Conservation (phyloP, 2,113 vertebrate genomes). For the Passer domesticus region DNA sequence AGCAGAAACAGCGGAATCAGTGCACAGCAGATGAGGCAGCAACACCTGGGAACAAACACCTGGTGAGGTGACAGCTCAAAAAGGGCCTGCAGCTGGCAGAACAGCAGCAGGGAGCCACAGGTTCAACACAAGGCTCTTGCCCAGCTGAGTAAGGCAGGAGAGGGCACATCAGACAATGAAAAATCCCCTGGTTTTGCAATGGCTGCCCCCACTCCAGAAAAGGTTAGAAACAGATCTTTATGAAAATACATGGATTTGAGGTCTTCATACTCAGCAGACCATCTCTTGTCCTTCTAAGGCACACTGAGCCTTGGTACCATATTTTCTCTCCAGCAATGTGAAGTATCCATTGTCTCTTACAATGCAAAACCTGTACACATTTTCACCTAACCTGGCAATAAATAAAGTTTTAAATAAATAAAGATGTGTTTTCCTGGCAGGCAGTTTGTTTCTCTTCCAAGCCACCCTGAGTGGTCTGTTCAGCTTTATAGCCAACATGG, state of each 20-base stretch:
- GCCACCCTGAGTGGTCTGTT: not conserved
- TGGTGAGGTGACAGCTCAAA: not conserved
- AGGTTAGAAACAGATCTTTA: not conserved
- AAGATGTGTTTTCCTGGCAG: conserved; percentile 1
- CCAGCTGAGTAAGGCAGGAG: not conserved
- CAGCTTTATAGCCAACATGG: not conserved
- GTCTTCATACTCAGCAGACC: not conserved
- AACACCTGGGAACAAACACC: not conserved
- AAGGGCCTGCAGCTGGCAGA: not conserved
- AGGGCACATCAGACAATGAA: not conserved
- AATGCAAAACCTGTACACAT: not conserved
- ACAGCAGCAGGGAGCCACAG: not conserved
- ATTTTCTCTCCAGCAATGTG: not conserved
- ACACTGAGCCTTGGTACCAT: not conserved
- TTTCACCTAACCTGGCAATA: not conserved
- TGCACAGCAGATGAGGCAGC: not conserved
- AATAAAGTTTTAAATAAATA: not conserved
- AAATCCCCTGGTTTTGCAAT: not conserved
- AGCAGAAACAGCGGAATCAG: not conserved
- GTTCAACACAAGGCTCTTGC: not conserved
- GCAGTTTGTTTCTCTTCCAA: not conserved
- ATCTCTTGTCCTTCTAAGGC: not conserved
- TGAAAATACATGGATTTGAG: not conserved
- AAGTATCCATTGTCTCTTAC: not conserved
- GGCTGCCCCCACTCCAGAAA: not conserved